Base-by-base conservation (phyloP, 2,113 vertebrate genomes). In the Gopherus evgoodei region DNA sequence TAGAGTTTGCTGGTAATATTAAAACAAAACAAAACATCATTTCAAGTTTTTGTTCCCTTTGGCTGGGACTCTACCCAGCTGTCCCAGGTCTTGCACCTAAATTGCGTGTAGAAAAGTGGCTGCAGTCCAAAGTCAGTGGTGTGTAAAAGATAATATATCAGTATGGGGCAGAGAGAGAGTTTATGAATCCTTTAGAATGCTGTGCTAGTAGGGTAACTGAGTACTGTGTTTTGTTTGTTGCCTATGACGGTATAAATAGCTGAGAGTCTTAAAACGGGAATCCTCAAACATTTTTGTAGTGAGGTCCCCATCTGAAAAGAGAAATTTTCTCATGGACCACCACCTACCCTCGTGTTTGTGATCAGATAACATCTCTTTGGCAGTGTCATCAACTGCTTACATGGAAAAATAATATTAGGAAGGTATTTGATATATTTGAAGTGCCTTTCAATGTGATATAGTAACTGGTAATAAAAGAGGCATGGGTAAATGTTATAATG, bases 311-410 rank as follows among this genome's bases (percentile, higher is more conserved):
- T 82, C 84, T 88, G 14, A 53, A 47, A 4, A 79, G 42, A 56
- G 1, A 76, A 5, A 59, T 21, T 25, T 54, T 90, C 35, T 62
- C 87, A 81, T 56, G 25, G 11, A 44, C 72, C 21, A 44, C 31
- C 31, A 8, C 24, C 83, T 76, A 86, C 29, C 38, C 56, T 86
- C 86, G 81, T 53, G 83, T 89, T 47, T 53, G 29, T 57, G 85
- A 75, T 81, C 4, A 57, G 47, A 86, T 83, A 88, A 90, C 80
- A 94, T 90, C 53, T 83, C 88, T 57, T 62, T 89, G 83, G 88
- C 85, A 93, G 62, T 57, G 50, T 29, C 31, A 95, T 19, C 22
- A 59, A 81, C 83, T 72, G 24, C 79, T 94, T 93, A 76, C 72
- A 62, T 25, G 27, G 84, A 94, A 86, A 86, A 91, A 65, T 86